Base-by-base conservation (phyloP, 2,888 invertebrate species). In the Caenorhabditis zanzibari region DNA sequence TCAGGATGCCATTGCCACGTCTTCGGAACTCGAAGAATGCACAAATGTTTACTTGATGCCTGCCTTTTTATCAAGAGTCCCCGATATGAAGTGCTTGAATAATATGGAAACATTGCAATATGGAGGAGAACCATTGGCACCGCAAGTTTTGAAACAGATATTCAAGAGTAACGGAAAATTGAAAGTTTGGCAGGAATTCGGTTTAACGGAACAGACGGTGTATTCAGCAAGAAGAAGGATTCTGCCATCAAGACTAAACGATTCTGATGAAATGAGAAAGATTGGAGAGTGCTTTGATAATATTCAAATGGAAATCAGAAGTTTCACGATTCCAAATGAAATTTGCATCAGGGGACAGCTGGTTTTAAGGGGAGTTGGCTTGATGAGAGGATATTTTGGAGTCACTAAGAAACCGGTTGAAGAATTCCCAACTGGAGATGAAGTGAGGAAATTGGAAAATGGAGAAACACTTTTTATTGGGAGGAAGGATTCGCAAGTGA, bases 31-130 rank as follows among this genome's bases (percentile, higher is more conserved):
- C 14, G 3, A 12, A 16, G 10, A 64, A 10, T 81, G 77, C 28
- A 74, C 88, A 0, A 89, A 89, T 79, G 88, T 89, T 49, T 90
- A 90, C 58, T 66, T 90, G 10, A 90, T 90, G 90, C 90, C 90
- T 2, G 90, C 90, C 1, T 88, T 85, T 26, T 38, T 90, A 12
- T 63, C 87, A 3, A 28, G 76, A 38, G 5, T 87, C 14, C 24
- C 49, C 28, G 22, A 44, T 56, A 10, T 66, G 19, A 47, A 28
- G 1, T 35, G 9, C 24, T 28, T 77, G 9, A 32, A 14, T 35
- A 69, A 59, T 3, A 24, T 88, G 49, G 71, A 88, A 49, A 47
- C 76, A 10, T 16, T 90, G 10, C 87, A 86, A 6, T 90, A 81
- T 71, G 90, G 90, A 4, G 90, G 90, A 12, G 90, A 90, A 75